A percentile compares a stretch with the other conserved stretches of the same genome.
phyloP scores from a whole-genome alignment of 2,888 invertebrate genomes.

The Ornithoptera alexandrae region DNA sequence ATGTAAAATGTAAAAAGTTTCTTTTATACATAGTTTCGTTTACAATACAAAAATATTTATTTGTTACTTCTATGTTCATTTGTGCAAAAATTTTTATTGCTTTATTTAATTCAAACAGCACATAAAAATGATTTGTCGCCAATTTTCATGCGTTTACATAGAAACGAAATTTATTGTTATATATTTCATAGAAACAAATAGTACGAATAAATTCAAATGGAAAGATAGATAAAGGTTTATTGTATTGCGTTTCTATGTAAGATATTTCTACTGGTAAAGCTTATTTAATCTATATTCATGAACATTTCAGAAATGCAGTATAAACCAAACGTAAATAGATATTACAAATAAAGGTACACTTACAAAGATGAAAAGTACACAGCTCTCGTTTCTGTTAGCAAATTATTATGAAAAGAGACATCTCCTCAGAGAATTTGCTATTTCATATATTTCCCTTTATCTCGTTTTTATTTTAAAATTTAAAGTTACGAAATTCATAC shows the following conservation, averaged over 20 bases:
- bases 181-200: not conserved
- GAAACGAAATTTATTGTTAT: not conserved
- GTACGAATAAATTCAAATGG: not conserved
- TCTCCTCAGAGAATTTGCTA: not conserved
- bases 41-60: constrained; percentile 1
- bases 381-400: not conserved
- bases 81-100: constrained; percentile 18
- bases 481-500: no score
- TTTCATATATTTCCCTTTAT: not conserved
- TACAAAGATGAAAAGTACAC: constrained; percentile 8
- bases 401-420: not conserved
- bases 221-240: not conserved
- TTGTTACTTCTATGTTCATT: constrained; percentile 9
- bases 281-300: not conserved
- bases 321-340: not conserved
- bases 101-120: constrained; percentile 18
- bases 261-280: not conserved
- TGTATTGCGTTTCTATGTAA: not conserved
- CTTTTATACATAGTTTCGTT: not conserved
- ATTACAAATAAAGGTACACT: constrained; percentile 12
- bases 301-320: not conserved
- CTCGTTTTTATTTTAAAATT: not conserved
- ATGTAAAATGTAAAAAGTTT: not conserved
- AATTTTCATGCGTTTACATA: not conserved
- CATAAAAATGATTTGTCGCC: constrained; percentile 20